Evolutionary conservation across 2,888 invertebrate species (phyloP).

Genomic region (Dicyrtoma fusca): DNA sequence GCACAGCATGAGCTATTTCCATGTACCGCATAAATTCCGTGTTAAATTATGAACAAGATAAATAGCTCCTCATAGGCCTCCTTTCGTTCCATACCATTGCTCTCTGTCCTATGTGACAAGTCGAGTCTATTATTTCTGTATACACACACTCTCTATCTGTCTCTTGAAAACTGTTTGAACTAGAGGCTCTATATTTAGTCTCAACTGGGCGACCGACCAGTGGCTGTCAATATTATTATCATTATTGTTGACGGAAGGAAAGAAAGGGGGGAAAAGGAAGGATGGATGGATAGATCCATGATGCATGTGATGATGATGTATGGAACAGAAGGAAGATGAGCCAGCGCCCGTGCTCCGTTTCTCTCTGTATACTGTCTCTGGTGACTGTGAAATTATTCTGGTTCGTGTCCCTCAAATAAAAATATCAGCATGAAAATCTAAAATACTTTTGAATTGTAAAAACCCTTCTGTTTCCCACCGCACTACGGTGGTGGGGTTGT

Average conservation of each 20-base stretch:
- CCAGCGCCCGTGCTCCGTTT: too few species aligned
- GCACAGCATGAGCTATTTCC: neutral
- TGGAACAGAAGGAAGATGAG: neutral
- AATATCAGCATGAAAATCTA: too few species aligned
- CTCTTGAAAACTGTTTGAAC: conserved; percentile 8
- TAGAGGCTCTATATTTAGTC: conserved; percentile 8
- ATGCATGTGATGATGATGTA: neutral
- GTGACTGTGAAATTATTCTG: too few species aligned
- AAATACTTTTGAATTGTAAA: too few species aligned
- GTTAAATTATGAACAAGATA: conserved; percentile 14
- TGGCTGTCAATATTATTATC: conserved; percentile 6
- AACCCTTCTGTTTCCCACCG: too few species aligned
- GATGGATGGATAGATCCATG: too few species aligned
- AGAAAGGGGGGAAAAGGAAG: neutral
- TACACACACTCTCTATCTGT: too few species aligned
- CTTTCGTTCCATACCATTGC: conserved; percentile 20
- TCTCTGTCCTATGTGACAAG: neutral
- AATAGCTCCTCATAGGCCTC: neutral
- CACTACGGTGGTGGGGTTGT: too few species aligned
- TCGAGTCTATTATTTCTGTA: conserved; percentile 26
- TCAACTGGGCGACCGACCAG: neutral
- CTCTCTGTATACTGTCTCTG: too few species aligned
- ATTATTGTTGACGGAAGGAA: neutral
- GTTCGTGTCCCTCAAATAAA: too few species aligned
- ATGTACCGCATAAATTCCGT: conserved; percentile 10